These are phyloP conservation scores for Sebastes trivittatus DNA, from an alignment of 2,797 vertebrate genomes.

Conservation along the genomic window DNA sequence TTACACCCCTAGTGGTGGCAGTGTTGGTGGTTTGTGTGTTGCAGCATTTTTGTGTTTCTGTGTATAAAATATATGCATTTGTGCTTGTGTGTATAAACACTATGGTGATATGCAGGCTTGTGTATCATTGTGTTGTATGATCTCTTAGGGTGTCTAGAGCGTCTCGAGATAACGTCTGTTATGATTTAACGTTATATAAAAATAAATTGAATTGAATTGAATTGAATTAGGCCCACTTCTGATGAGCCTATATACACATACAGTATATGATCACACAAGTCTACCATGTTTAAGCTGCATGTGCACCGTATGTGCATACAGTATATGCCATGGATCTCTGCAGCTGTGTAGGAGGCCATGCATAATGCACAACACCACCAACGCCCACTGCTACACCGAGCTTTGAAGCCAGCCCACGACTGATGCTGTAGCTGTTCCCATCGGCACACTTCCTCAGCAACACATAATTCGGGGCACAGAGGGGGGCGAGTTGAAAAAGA, in stretches of 20 bases:
- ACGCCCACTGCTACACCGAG: slow-evolving; percentile 34
- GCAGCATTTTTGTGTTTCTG: background rate
- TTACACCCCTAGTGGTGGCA: too few species aligned
- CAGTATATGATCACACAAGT: background rate
- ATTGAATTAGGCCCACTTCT: background rate
- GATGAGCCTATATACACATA: background rate
- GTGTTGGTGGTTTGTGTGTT: background rate
- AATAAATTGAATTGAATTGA: too few species aligned
- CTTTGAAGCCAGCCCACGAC: slow-evolving; percentile 65
- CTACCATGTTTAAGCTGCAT: slow-evolving; percentile 1
- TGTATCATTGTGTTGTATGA: background rate
- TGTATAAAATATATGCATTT: background rate
- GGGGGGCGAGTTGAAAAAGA: background rate
- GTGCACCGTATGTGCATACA: background rate
- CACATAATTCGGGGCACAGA: slow-evolving; percentile 25
- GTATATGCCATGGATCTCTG: slow-evolving; percentile 23
- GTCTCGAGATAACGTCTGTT: too few species aligned
- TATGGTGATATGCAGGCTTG: background rate
- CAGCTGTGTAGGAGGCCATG: slow-evolving; percentile 67
- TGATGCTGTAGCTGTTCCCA: slow-evolving; percentile 53
- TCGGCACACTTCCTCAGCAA: slow-evolving; percentile 59
- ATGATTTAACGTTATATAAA: background rate
- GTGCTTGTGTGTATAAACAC: background rate
- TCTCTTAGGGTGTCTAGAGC: background rate
- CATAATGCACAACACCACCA: slow-evolving; percentile 64